Base-by-base conservation (phyloP, 2,888 invertebrate species). In the Pterostichus niger region DNA sequence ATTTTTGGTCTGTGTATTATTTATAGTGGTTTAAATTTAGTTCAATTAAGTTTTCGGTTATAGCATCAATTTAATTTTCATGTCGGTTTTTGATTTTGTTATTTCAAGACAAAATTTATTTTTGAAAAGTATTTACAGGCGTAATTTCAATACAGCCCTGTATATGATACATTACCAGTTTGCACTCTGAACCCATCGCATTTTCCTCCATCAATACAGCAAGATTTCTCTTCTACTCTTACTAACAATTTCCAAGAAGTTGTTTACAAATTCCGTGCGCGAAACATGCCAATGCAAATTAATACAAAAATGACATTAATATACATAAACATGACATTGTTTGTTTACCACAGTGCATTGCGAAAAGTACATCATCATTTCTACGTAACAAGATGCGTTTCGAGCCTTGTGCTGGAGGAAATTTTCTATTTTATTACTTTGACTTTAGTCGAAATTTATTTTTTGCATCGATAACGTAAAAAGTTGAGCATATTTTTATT, bases 281-380 rank as follows among this genome's bases (percentile, higher is more conserved):
- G 71, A 54, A 54, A 54, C 71, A 81, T 81, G 71, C 71, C 68
- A 68, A 81, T 81, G 71, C 81, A 81, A 79, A 79, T 79, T 79
- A 64, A 79, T 79, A 64, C 64, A 64, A 81, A 81, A 81, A 71
- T 81, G 33, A 71, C 71, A 81, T 81, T 71, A 81, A 71, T 71
- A 46, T 64, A 64, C 35, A 79, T 44, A 59, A 61, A 79, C 64
- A 79, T 35, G 13, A 64, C 31, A 79, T 11, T 68, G 80, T 79
- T 79, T 61, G 61, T 79, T 79, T 79, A 79, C 64, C 59, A 24
- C 31, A 5, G 15, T 33, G 35, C 35, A 56, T 3, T 24, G 24
- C 24, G 24, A 24, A 24, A 1, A 24, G 24, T 24, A 24, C 24
- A 24, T 24, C 68, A 44, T 24, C 13, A 15, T n/a, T 13, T 13